These are phyloP conservation scores for Megalurothrips usitatus DNA, from an alignment of 2,888 invertebrate species.

Conservation along the genomic window DNA sequence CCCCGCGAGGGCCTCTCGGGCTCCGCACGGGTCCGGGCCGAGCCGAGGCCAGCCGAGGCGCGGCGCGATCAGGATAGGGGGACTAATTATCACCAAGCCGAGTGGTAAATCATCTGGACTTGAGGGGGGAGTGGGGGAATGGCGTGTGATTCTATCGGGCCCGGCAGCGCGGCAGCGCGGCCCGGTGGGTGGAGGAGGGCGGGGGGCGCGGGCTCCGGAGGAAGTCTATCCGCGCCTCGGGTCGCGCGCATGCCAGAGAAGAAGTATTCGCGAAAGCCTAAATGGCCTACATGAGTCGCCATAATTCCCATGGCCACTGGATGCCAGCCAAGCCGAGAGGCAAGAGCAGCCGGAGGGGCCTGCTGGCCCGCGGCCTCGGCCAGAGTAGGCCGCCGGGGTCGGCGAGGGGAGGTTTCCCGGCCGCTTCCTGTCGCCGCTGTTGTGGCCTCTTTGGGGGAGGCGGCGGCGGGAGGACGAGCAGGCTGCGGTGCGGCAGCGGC, in stretches of 20 bases:
- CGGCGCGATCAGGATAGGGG: not conserved
- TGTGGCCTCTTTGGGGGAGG: too few species aligned
- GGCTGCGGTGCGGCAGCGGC: too few species aligned
- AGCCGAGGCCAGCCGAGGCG: not conserved
- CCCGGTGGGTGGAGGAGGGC: not conserved
- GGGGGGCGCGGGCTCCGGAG: not conserved
- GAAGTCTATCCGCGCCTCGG: not conserved
- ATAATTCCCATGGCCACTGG: constrained; percentile 22
- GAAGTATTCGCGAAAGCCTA: constrained; percentile 22
- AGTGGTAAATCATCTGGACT: constrained; percentile 17
- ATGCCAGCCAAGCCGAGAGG: not conserved
- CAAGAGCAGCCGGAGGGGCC: not conserved
- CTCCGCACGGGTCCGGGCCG: not conserved
- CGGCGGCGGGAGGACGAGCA: too few species aligned
- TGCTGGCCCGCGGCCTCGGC: too few species aligned
- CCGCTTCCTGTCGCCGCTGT: too few species aligned
- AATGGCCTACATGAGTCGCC: constrained; percentile 25
- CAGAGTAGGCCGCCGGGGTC: too few species aligned
- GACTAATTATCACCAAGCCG: not conserved
- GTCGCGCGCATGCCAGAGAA: not conserved
- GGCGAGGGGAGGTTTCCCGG: too few species aligned
- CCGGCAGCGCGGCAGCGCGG: not conserved
- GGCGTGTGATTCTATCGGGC: not conserved
- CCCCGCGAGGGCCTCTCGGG: not conserved
- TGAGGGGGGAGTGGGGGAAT: not conserved